Percentiles rank a stretch among this genome's conserved stretches.
phyloP scores from a whole-genome alignment of 2,888 invertebrate species.

The Cheilosia vernalis region DNA sequence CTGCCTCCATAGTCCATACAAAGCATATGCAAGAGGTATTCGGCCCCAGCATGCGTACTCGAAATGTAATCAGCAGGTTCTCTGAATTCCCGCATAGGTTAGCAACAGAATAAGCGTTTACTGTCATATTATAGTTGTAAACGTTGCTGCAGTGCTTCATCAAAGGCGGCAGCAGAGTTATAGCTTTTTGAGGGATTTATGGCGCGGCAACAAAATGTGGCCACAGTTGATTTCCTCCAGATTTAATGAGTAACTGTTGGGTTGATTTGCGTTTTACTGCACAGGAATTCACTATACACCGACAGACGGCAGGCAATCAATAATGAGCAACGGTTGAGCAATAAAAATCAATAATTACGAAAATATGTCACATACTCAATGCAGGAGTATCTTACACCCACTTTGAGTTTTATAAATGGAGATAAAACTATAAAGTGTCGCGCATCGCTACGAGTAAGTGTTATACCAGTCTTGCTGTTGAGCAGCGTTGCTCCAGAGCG shows the following conservation, averaged over 20 bases:
- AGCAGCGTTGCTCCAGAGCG: neutral
- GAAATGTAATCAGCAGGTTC: slow-evolving; percentile 35
- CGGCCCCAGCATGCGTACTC: slow-evolving; percentile 35
- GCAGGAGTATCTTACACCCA: slow-evolving; percentile 1
- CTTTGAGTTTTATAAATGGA: slow-evolving; percentile 4
- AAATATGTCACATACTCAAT: slow-evolving; percentile 40
- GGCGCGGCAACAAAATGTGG: slow-evolving; percentile 12
- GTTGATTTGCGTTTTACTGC: slow-evolving; percentile 41
- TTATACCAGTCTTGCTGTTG: neutral
- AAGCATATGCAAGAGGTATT: neutral
- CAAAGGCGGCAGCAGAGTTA: slow-evolving; percentile 36
- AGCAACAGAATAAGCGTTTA: slow-evolving; percentile 22
- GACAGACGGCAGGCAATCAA: slow-evolving; percentile 10
- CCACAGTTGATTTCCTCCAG: slow-evolving; percentile 27
- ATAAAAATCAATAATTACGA: slow-evolving; percentile 45
- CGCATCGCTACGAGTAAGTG: neutral
- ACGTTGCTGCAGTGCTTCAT: slow-evolving; percentile 25
- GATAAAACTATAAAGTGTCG: slow-evolving; percentile 24
- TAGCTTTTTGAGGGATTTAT: slow-evolving; percentile 53
- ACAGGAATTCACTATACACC: slow-evolving; percentile 8
- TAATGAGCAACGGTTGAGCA: neutral
- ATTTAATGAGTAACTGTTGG: slow-evolving; percentile 46
- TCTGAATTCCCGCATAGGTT: slow-evolving; percentile 1
- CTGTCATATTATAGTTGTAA: slow-evolving; percentile 38
- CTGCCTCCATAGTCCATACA: neutral